phyloP scores from a whole-genome alignment of 2,797 vertebrate genomes.

The Leptatherina wallacei region DNA sequence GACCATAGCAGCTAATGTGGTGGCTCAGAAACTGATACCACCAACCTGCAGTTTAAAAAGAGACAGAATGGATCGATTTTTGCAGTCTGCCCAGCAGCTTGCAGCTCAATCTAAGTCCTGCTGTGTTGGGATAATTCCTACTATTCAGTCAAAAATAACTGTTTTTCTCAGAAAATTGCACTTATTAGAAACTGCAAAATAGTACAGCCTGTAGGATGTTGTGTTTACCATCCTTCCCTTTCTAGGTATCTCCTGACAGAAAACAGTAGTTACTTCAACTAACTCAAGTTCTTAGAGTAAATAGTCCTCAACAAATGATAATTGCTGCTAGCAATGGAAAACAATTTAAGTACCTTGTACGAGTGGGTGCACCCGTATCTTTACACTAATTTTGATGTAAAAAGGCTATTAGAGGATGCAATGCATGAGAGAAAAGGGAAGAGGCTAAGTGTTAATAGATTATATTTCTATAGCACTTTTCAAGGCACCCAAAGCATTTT shows the following conservation, averaged over 20 bases:
- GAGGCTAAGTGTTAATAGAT: no score
- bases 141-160: background rate
- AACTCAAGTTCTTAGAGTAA: no score
- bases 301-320: no score
- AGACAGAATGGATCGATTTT: conserved; percentile 3
- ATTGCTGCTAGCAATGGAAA: background rate
- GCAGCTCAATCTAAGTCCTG: background rate
- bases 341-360: background rate
- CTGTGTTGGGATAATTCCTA: background rate
- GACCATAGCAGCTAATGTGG: background rate
- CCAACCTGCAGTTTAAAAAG: background rate
- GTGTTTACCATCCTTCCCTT: background rate
- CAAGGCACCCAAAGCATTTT: no score
- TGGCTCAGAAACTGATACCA: background rate
- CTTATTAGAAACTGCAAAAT: background rate
- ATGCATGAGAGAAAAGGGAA: background rate
- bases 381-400: background rate
- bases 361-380: background rate
- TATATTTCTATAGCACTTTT: no score
- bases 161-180: background rate
- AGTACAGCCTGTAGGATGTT: background rate
- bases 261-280: background rate
- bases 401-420: background rate
- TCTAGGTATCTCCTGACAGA: background rate
- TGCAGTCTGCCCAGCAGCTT: background rate